Percentiles rank a stretch among this genome's conserved stretches.
Conservation (phyloP, 2,888 invertebrate genomes). For the Trichacis sp. region DNA sequence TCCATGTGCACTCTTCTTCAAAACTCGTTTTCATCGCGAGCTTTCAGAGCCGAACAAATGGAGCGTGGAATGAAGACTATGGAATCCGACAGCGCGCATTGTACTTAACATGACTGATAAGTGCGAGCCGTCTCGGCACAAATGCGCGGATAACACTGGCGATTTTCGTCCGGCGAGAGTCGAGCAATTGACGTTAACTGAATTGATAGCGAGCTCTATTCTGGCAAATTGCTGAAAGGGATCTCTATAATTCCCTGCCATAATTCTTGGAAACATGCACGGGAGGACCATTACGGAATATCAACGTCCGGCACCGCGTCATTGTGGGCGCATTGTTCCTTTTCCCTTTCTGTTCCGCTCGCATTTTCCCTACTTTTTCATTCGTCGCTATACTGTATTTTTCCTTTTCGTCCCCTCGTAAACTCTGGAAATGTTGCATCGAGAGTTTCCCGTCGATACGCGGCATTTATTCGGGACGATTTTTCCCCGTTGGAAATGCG, state of each 20-base stretch:
- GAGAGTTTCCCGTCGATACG: conserved; percentile 18
- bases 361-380: background rate
- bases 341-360: background rate
- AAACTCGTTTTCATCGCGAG: background rate
- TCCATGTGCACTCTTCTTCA: too few species aligned
- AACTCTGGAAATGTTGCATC: background rate
- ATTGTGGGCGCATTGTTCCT: conserved; percentile 17
- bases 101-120: too few species aligned
- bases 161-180: conserved; percentile 20
- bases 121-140: background rate
- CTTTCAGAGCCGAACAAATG: too few species aligned
- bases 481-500: too few species aligned
- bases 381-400: background rate
- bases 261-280: conserved; percentile 26
- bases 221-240: conserved; percentile 28
- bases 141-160: conserved; percentile 22
- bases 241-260: conserved; percentile 23
- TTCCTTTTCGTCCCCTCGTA: background rate
- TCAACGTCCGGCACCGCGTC: conserved; percentile 22
- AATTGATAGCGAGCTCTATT: conserved; percentile 30
- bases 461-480: background rate
- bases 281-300: conserved; percentile 27
- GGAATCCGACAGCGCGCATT: too few species aligned
- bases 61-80: too few species aligned
- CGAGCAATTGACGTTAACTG: conserved; percentile 26